Conservation (phyloP, 2,113 vertebrate genomes). For the Empidonax alnorum region DNA sequence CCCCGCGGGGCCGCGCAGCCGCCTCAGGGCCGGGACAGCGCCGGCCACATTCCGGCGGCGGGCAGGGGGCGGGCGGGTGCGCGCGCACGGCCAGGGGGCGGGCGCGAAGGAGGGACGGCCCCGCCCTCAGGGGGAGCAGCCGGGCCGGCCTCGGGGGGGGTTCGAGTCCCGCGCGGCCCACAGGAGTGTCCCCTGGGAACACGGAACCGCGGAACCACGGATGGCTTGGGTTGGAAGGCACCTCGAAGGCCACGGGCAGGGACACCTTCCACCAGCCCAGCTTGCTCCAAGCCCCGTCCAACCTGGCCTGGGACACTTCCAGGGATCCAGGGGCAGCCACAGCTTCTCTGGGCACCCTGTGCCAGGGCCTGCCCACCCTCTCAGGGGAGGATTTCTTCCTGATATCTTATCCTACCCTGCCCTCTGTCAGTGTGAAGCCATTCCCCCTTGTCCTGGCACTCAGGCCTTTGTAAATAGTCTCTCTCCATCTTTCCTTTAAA, state of each 20-base stretch:
- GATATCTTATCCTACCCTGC: not conserved
- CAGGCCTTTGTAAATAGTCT: not conserved
- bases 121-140: not conserved
- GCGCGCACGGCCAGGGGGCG: not conserved
- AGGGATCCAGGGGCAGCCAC: not conserved
- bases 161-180: not conserved
- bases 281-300: not conserved
- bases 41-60: too few species aligned
- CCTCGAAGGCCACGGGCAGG: not conserved
- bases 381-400: not conserved
- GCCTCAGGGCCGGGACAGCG: too few species aligned
- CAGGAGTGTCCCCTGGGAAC: not conserved
- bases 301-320: not conserved
- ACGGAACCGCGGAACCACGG: not conserved
- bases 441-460: not conserved
- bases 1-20: too few species aligned
- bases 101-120: not conserved
- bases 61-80: not conserved
- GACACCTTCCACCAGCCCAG: not conserved
- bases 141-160: too few species aligned
- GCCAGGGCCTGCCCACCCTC: not conserved
- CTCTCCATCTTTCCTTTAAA: not conserved
- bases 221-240: not conserved
- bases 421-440: not conserved
- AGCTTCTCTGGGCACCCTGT: not conserved